Evolutionary conservation across 92 coral and sea anemone species (phyloP).

Genomic region (Porites rus): DNA sequence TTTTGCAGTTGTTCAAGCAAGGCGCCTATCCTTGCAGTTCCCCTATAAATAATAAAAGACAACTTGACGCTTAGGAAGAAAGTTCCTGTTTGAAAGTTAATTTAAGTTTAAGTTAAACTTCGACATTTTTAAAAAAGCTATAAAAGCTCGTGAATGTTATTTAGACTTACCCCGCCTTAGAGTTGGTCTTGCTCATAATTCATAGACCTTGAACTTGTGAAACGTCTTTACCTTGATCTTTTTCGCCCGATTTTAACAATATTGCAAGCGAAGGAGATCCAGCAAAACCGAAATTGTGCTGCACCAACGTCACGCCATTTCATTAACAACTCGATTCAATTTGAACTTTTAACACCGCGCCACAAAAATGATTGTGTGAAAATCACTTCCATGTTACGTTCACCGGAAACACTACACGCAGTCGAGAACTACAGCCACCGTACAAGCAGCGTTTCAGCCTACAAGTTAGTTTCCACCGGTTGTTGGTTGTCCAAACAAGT

Average conservation of each 20-base stretch:
- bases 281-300: background rate
- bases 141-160: background rate
- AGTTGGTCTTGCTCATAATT: constrained; percentile 81
- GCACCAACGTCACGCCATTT: constrained; percentile 21
- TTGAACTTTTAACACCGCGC: background rate
- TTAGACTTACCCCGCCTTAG: constrained; percentile 73
- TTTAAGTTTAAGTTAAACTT: background rate
- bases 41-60: constrained; percentile 7
- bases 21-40: constrained; percentile 88
- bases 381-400: background rate
- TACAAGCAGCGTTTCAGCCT: background rate
- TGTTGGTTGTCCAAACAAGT: constrained; percentile 19
- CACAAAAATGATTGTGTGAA: background rate
- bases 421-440: background rate
- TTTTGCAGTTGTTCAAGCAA: constrained; percentile 92
- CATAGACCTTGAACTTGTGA: constrained; percentile 10
- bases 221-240: constrained; percentile 1
- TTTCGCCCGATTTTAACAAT: constrained; percentile 37
- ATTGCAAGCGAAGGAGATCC: background rate
- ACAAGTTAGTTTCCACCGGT: background rate
- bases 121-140: too few species aligned
- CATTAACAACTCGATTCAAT: background rate
- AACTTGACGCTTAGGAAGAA: background rate
- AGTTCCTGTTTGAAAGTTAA: background rate
- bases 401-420: background rate